These are phyloP conservation scores for Hirudo medicinalis DNA, from an alignment of 1,140 invertebrate species.

Conservation along the genomic window DNA sequence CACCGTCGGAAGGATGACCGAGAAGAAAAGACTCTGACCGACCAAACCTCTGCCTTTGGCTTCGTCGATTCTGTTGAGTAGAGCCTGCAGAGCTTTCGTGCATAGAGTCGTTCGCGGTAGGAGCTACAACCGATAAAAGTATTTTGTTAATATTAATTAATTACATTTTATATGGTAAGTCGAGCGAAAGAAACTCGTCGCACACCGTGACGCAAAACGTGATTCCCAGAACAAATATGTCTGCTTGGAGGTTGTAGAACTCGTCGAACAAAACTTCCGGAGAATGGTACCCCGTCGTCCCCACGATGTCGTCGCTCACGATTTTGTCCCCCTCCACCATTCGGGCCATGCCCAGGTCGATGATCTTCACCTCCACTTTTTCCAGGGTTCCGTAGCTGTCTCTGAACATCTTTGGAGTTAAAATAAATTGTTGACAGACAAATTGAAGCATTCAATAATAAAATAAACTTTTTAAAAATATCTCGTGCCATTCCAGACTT, in stretches of 20 bases:
- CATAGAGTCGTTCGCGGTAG: neutral
- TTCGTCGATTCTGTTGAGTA: conserved; percentile 12
- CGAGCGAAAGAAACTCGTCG: neutral
- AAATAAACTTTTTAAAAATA: neutral
- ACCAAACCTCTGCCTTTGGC: conserved; percentile 8
- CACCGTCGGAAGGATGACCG: conserved; percentile 2
- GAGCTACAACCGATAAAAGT: neutral
- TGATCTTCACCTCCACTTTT: conserved; percentile 15
- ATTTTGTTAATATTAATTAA: neutral
- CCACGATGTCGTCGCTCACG: conserved; percentile 23
- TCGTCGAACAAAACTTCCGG: conserved; percentile 23
- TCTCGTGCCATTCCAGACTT: conserved; percentile 3
- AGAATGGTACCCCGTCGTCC: conserved; percentile 23
- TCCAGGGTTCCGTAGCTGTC: neutral
- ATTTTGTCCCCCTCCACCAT: conserved; percentile 18
- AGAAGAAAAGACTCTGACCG: conserved; percentile 6
- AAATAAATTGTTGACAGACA: too few relatives aligned
- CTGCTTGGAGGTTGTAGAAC: conserved; percentile 21
- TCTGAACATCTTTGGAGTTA: neutral
- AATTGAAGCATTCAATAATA: neutral
- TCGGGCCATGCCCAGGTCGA: conserved; percentile 23
- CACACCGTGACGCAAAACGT: conserved; percentile 22
- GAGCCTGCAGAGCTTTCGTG: neutral
- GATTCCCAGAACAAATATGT: conserved; percentile 23
- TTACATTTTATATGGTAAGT: neutral